A percentile compares a stretch with the other conserved stretches of the same genome.
These are phyloP conservation scores for Dunckerocampus dactyliophorus DNA, from an alignment of 2,113 vertebrate genomes.

Conservation along the genomic window DNA sequence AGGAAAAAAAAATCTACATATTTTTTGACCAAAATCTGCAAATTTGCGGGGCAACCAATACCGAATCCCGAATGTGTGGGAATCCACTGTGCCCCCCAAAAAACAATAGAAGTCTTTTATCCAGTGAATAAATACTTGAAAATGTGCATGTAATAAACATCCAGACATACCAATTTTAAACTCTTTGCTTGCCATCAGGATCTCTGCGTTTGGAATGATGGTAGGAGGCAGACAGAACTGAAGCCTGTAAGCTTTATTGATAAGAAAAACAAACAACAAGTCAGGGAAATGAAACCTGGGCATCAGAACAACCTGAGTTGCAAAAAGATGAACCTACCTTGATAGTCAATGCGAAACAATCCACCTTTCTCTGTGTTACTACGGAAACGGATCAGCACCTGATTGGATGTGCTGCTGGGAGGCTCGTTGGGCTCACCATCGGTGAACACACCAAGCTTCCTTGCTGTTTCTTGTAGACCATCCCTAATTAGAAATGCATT, in stretches of 20 bases:
- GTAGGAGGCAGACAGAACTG: constrained; percentile 88
- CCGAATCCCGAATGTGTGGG: too few relatives aligned
- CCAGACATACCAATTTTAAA: constrained; percentile 84
- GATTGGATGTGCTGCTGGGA: constrained; percentile 88
- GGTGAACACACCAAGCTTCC: constrained; percentile 89
- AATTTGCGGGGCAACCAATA: too few relatives aligned
- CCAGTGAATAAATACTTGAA: too few relatives aligned
- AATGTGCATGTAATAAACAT: constrained; percentile 13
- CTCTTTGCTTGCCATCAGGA: constrained; percentile 90
- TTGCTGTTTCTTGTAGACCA: constrained; percentile 84
- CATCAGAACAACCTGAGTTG: constrained; percentile 1
- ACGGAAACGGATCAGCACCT: constrained; percentile 89
- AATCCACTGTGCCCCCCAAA: too few relatives aligned
- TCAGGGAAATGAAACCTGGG: background rate
- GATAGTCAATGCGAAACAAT: constrained; percentile 84
- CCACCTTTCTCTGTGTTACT: constrained; percentile 85
- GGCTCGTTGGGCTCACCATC: constrained; percentile 83
- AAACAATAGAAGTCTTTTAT: too few relatives aligned
- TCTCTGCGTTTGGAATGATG: constrained; percentile 89
- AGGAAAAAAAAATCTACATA: too few relatives aligned
- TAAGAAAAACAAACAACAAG: constrained; percentile 23
- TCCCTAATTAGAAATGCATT: constrained; percentile 75
- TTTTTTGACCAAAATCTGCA: too few relatives aligned
- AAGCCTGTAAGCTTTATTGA: constrained; percentile 85
- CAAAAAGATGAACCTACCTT: constrained; percentile 68